Percentiles rank a stretch among this genome's conserved stretches.
These are phyloP conservation scores for Crocuta crocuta DNA, from an alignment of 2,113 vertebrate genomes.

Conservation along the genomic window DNA sequence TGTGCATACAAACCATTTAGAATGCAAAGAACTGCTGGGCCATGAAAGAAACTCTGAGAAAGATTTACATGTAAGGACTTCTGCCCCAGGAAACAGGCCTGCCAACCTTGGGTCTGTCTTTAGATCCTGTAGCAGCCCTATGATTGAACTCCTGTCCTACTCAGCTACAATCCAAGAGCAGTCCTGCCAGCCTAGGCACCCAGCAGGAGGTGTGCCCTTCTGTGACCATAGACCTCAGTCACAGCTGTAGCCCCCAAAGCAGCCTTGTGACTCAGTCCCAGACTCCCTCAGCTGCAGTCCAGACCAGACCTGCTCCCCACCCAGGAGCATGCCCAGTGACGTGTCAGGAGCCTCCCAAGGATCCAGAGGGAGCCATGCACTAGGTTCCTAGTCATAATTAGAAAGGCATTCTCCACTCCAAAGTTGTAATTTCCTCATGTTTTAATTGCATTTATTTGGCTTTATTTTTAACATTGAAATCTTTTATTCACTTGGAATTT, in stretches of 20 bases:
- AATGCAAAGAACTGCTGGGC: not conserved
- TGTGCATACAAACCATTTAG: not conserved
- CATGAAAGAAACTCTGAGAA: not conserved
- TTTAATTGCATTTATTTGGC: not conserved
- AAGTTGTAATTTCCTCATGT: not conserved
- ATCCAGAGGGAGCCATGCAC: not conserved
- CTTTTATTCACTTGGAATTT: not conserved
- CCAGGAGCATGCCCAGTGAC: not conserved
- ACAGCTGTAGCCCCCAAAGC: not conserved
- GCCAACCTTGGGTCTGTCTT: not conserved
- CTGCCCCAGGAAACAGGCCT: not conserved
- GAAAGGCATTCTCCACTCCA: not conserved
- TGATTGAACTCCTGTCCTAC: not conserved
- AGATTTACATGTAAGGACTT: not conserved
- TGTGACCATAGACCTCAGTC: not conserved
- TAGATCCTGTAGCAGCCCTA: not conserved
- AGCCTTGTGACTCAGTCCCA: not conserved
- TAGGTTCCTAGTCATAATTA: not conserved
- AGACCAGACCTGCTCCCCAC: not conserved
- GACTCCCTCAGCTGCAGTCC: not conserved
- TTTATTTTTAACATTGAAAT: not conserved
- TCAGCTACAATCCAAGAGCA: not conserved
- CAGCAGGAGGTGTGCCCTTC: not conserved
- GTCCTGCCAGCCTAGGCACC: not conserved
- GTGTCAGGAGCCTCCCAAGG: not conserved